Evolutionary conservation across 2,888 invertebrate genomes (phyloP).

Genomic region (Pollenia angustigena): DNA sequence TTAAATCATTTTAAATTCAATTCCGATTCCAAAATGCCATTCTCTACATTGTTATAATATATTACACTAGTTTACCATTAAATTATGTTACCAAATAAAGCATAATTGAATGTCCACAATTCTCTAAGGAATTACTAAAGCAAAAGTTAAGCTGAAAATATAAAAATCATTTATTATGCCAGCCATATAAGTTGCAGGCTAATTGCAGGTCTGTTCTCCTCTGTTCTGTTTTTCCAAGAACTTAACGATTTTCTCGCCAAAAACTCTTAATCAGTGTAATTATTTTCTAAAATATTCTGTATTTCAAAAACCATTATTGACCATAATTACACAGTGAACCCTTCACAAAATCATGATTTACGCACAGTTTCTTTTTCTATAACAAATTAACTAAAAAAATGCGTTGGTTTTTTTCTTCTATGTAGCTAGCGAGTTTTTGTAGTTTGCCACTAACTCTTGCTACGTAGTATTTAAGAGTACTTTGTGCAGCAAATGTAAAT

Average conservation of each 20-base stretch:
- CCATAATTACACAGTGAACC: constrained; percentile 20
- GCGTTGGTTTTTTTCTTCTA: constrained; percentile 12
- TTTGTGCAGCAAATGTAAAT: constrained; percentile 55
- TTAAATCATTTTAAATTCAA: not conserved
- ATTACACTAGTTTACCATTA: not conserved
- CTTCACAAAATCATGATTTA: constrained; percentile 41
- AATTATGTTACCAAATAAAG: not conserved
- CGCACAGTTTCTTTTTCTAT: not conserved
- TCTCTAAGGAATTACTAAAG: not conserved
- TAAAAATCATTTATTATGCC: not conserved
- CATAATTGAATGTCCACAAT: not conserved
- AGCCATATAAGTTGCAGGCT: not conserved
- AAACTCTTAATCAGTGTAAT: too few relatives aligned
- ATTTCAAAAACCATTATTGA: not conserved
- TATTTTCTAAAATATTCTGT: not conserved
- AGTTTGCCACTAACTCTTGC: not conserved
- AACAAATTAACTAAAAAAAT: constrained; percentile 24
- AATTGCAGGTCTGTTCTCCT: not conserved
- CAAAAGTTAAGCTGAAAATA: not conserved
- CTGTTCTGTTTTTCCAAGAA: too few relatives aligned
- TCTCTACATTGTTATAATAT: not conserved
- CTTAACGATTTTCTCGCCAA: too few relatives aligned
- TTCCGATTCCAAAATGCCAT: not conserved
- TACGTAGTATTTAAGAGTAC: not conserved
- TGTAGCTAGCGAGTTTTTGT: not conserved